Percentiles rank a stretch among this genome's conserved stretches.
Evolutionary conservation across 1,140 invertebrate genomes (phyloP).

Genomic region (Potamilus streckersoni): DNA sequence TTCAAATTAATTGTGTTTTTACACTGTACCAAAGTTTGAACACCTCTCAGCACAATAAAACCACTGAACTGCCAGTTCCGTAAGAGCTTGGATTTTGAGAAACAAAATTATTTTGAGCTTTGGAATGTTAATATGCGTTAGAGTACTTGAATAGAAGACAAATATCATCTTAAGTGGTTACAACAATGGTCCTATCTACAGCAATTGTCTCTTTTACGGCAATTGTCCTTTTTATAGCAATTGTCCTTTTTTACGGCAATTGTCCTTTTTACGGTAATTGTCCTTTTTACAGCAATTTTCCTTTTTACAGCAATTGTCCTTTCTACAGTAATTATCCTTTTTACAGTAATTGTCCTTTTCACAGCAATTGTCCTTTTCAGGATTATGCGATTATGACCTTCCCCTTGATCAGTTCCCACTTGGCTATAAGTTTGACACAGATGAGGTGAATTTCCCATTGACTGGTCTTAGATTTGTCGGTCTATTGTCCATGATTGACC

Average conservation of each 20-base stretch:
- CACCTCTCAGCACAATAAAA: no score
- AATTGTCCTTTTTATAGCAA: neutral
- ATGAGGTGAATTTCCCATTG: conserved; percentile 92
- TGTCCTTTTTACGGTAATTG: no score
- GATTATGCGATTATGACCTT: conserved; percentile 90
- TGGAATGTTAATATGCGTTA: no score
- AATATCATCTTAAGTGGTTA: no score
- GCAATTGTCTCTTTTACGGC: conserved; percentile 21
- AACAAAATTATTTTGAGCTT: no score
- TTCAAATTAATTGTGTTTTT: no score
- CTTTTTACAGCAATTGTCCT: conserved; percentile 15
- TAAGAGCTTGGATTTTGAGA: no score
- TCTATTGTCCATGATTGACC: conserved; percentile 99
- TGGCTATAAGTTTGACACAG: conserved; percentile 90
- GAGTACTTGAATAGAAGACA: no score
- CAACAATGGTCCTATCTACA: neutral
- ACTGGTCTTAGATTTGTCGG: conserved; percentile 96
- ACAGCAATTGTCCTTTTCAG: conserved; percentile 49
- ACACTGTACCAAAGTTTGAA: no score
- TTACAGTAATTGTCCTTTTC: neutral
- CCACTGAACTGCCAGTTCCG: no score
- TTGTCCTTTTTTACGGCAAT: conserved; percentile 35
- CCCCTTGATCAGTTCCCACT: conserved; percentile 88
- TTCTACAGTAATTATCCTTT: conserved; percentile 18
- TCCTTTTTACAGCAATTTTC: neutral